Conservation (phyloP, 2,888 invertebrate genomes). For the Elegia similella region DNA sequence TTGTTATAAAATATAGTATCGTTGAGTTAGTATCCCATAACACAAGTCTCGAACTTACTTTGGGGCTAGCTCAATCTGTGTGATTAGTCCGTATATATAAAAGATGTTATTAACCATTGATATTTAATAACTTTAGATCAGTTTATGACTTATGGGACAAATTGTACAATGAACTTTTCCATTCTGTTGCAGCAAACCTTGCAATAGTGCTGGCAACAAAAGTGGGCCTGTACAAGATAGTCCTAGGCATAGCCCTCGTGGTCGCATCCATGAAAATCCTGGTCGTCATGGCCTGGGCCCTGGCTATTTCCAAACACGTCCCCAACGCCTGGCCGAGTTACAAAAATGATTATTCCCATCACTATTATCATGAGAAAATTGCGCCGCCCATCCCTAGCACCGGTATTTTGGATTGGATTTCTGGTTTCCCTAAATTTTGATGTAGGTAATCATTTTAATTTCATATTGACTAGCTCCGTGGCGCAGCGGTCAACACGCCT, state of each 20-base stretch:
- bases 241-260: constrained; percentile 55
- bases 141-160: no score
- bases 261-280: constrained; percentile 56
- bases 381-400: neutral
- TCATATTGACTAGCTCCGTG: no score
- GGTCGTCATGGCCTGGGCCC: constrained; percentile 60
- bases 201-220: constrained; percentile 60
- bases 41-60: no score
- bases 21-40: no score
- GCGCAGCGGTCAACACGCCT: no score
- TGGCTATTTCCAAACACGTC: constrained; percentile 58
- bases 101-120: no score
- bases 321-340: constrained; percentile 56
- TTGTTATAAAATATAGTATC: no score
- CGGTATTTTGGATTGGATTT: constrained; percentile 18
- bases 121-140: no score
- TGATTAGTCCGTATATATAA: no score
- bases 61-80: no score
- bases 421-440: constrained; percentile 19
- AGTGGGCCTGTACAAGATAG: constrained; percentile 64
- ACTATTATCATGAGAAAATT: constrained; percentile 22
- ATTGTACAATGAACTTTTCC: neutral
- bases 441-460: no score
- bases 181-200: constrained; percentile 70
- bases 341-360: constrained; percentile 29